Percentiles rank a stretch among this genome's conserved stretches.
Evolutionary conservation across 1,140 invertebrate genomes (phyloP).

Genomic region (Bombus confusus): DNA sequence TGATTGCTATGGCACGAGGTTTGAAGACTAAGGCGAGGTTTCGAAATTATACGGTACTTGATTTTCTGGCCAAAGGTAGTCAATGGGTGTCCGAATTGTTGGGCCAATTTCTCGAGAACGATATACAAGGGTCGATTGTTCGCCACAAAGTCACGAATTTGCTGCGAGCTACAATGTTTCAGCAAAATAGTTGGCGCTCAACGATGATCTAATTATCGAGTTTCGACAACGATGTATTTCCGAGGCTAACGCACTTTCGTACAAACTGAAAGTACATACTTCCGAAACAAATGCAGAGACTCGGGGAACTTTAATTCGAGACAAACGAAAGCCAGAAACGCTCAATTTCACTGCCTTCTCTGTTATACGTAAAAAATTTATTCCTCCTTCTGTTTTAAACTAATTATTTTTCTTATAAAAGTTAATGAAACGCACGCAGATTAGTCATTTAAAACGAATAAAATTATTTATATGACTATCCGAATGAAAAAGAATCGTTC

Average conservation of each 20-base stretch:
- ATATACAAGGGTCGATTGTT: slow-evolving; percentile 24
- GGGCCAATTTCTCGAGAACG: slow-evolving; percentile 15
- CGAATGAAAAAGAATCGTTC: no score
- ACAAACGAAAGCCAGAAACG: neutral
- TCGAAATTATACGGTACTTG: slow-evolving; percentile 28
- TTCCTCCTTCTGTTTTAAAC: no score
- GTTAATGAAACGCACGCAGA: no score
- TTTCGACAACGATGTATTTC: slow-evolving; percentile 4
- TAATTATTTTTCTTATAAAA: no score
- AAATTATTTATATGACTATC: no score
- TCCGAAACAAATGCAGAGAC: neutral
- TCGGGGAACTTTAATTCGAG: neutral
- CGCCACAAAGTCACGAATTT: neutral
- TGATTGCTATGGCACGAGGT: neutral
- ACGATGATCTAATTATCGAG: slow-evolving; percentile 32
- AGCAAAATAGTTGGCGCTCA: slow-evolving; percentile 8
- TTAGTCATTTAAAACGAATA: no score
- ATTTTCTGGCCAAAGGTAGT: neutral
- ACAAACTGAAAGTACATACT: neutral
- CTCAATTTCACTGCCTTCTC: no score
- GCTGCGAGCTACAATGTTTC: neutral
- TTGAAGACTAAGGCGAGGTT: slow-evolving; percentile 1
- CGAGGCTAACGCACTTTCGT: neutral
- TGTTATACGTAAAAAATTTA: no score
- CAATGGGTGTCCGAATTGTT: slow-evolving; percentile 44